These are phyloP conservation scores for Phlogophora meticulosa DNA, from an alignment of 2,888 invertebrate species.

Conservation along the genomic window DNA sequence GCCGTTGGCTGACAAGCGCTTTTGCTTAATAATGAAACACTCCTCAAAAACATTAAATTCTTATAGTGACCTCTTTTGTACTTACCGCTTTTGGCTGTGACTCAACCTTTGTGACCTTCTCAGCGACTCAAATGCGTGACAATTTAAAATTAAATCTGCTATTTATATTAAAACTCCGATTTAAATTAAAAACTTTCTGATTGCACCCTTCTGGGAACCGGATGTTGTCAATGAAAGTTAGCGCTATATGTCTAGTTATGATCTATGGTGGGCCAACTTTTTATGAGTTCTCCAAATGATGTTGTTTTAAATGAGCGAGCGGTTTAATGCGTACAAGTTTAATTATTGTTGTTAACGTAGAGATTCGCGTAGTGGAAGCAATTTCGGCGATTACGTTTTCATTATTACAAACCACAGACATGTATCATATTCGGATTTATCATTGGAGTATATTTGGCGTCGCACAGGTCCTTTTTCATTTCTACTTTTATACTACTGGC, in stretches of 20 bases:
- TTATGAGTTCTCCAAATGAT: conserved; percentile 53
- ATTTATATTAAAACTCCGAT: conserved; percentile 56
- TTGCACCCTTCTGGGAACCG: conserved; percentile 33
- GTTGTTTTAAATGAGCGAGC: conserved; percentile 37
- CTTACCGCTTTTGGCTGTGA: not conserved
- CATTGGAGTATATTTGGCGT: no score
- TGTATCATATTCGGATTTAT: no score
- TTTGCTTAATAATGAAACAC: no score
- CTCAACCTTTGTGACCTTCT: not conserved
- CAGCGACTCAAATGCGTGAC: conserved; percentile 26
- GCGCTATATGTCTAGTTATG: conserved; percentile 45
- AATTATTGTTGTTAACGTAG: conserved; percentile 47
- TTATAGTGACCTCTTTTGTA: not conserved
- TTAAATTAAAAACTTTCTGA: conserved; percentile 64
- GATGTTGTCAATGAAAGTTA: conserved; percentile 54
- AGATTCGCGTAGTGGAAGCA: not conserved
- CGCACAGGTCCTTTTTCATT: no score
- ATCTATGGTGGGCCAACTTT: conserved; percentile 55
- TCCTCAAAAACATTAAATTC: no score
- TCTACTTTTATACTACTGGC: no score
- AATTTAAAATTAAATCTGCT: conserved; percentile 43
- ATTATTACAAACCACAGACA: no score
- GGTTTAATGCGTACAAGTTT: conserved; percentile 47
- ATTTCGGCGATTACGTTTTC: conserved; percentile 10
- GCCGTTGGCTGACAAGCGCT: no score